Evolutionary conservation across 2,797 vertebrate genomes (phyloP).

Genomic region (Columba guinea): DNA sequence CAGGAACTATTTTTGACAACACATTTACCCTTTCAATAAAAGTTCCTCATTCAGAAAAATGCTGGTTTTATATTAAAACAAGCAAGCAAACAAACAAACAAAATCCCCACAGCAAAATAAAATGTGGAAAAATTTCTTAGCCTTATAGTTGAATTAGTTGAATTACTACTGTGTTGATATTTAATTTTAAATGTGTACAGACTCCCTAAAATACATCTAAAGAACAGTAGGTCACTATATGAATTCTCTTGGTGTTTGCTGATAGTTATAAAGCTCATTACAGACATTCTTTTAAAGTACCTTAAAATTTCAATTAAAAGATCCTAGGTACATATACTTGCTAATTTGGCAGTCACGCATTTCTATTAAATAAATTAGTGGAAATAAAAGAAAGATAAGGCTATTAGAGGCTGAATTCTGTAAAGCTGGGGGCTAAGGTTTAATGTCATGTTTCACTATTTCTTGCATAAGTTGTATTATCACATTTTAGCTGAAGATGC

Average conservation of each 20-base stretch:
- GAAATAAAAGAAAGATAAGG: not conserved
- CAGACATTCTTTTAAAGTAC: not conserved
- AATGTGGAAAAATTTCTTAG: not conserved
- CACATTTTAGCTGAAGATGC: not conserved
- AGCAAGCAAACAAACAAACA: too few species aligned
- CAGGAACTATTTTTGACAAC: not conserved
- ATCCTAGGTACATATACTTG: not conserved
- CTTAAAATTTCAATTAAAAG: not conserved
- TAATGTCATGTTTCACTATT: not conserved
- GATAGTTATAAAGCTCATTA: not conserved
- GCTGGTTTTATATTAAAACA: not conserved
- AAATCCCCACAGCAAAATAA: not conserved
- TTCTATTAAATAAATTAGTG: constrained; percentile 6
- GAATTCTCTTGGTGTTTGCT: not conserved
- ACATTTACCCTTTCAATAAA: not conserved
- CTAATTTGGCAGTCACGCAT: not conserved
- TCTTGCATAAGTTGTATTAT: not conserved
- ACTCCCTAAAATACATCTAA: not conserved
- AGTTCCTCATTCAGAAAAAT: not conserved
- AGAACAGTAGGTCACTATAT: not conserved
- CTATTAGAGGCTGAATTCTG: not conserved
- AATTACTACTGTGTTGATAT: not conserved
- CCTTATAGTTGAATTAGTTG: not conserved
- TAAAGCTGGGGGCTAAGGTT: not conserved
- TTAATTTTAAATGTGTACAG: not conserved